phyloP scores from a whole-genome alignment of 2,113 vertebrate species.

The Cephalopterus ornatus region DNA sequence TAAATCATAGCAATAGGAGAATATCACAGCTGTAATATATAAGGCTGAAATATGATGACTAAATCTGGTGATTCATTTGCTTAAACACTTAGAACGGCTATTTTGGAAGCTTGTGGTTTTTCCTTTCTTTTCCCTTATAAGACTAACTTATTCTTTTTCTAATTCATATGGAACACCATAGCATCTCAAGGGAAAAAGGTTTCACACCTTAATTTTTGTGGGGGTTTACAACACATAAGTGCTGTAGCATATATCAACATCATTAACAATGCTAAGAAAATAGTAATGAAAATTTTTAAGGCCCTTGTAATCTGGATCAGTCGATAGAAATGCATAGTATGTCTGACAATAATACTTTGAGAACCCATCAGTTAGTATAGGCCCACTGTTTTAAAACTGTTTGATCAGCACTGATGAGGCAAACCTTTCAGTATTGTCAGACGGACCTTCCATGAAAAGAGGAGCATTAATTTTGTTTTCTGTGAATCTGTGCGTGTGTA shows the following conservation, averaged over 20 bases:
- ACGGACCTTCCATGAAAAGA: neutral
- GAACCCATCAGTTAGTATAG: neutral
- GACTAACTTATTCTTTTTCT: neutral
- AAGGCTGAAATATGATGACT: neutral
- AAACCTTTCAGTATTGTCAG: neutral
- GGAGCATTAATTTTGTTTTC: neutral
- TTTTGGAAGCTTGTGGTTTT: neutral
- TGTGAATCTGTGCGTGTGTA: neutral
- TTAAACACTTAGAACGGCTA: neutral
- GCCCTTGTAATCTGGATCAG: neutral
- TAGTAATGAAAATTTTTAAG: neutral
- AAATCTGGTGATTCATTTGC: neutral
- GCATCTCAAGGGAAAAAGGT: neutral
- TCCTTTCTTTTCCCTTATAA: neutral
- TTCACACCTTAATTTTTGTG: neutral
- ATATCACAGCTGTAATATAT: neutral
- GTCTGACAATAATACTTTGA: neutral
- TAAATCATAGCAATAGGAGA: constrained; percentile 1
- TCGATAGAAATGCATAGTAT: neutral
- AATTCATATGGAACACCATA: neutral
- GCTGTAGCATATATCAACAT: neutral
- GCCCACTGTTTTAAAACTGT: neutral
- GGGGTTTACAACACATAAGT: neutral
- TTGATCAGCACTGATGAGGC: neutral
- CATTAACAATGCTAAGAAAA: neutral